Conservation (phyloP, 2,797 vertebrate species). For the Amazona finschi region DNA sequence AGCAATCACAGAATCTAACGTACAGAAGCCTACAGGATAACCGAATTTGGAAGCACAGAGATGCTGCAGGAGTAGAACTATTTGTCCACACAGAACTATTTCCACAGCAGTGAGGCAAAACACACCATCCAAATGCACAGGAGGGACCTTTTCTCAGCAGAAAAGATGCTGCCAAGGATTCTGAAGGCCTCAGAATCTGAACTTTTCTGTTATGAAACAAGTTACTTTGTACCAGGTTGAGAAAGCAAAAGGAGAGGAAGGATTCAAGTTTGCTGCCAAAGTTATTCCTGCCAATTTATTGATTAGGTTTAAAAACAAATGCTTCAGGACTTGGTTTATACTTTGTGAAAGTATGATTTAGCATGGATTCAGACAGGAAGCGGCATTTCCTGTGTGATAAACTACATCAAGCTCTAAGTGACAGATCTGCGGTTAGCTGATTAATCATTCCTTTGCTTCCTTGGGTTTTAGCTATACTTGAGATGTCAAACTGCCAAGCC, state of each 20-base stretch:
- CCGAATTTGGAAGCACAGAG: background rate
- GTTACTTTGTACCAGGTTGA: background rate
- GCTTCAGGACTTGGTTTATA: background rate
- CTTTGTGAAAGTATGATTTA: background rate
- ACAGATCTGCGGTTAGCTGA: background rate
- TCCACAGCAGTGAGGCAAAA: background rate
- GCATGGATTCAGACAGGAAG: background rate
- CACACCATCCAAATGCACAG: background rate
- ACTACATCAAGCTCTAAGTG: background rate
- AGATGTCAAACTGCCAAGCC: background rate
- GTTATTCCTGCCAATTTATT: background rate
- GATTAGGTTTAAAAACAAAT: background rate
- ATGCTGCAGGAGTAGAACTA: background rate
- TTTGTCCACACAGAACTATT: background rate
- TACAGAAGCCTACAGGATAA: background rate
- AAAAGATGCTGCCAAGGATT: background rate
- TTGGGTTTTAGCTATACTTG: background rate
- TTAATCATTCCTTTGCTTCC: background rate
- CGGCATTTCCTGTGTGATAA: background rate
- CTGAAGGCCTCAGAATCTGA: background rate
- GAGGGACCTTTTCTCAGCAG: background rate
- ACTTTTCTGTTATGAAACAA: background rate
- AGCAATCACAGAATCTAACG: background rate
- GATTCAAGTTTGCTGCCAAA: background rate
- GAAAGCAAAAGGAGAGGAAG: background rate